These are phyloP conservation scores for Xenopus borealis DNA, from an alignment of 2,113 vertebrate species.

Conservation along the genomic window DNA sequence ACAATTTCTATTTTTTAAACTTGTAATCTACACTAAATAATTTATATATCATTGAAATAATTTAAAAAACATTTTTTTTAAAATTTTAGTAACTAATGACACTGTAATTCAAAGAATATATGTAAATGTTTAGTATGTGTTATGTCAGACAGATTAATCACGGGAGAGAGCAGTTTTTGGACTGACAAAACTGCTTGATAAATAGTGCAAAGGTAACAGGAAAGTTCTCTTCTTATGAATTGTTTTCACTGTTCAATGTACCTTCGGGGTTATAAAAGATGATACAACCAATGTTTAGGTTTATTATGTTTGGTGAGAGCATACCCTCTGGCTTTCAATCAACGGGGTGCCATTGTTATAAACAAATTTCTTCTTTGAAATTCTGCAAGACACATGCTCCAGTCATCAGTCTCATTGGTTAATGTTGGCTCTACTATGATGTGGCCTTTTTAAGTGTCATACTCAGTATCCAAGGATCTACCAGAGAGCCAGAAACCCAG, in stretches of 20 bases:
- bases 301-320: slow-evolving; percentile 36
- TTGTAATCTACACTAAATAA: background rate
- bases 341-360: too few species aligned
- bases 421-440: too few species aligned
- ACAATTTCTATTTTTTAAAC: slow-evolving; percentile 24
- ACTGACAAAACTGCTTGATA: slow-evolving; percentile 26
- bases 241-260: slow-evolving; percentile 31
- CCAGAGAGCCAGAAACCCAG: too few species aligned
- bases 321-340: too few species aligned
- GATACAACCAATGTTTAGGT: slow-evolving; percentile 9
- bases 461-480: too few species aligned
- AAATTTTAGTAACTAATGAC: background rate
- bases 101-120: background rate
- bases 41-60: slow-evolving; percentile 13
- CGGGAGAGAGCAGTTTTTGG: background rate
- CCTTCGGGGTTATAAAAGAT: slow-evolving; percentile 44
- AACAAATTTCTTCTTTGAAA: too few species aligned
- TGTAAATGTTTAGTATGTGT: background rate
- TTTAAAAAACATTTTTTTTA: background rate
- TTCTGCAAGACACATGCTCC: too few species aligned
- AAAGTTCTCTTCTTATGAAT: slow-evolving; percentile 23
- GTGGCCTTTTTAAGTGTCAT: too few species aligned
- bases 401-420: too few species aligned
- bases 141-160: background rate
- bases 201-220: slow-evolving; percentile 17